Base-by-base conservation (phyloP, 2,888 invertebrate genomes). In the Euproctis similis region DNA sequence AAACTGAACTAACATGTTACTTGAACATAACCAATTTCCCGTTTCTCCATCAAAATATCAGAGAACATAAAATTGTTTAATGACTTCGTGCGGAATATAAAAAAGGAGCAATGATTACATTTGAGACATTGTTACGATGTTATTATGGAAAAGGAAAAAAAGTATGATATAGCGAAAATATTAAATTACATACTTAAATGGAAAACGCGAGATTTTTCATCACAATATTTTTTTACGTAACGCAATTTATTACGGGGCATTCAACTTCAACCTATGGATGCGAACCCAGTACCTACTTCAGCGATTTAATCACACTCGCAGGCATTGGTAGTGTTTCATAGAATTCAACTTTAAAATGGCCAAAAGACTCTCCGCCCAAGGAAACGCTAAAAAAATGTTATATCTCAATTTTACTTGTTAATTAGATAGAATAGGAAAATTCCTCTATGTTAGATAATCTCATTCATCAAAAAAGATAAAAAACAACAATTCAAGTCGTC, bases 251-350 rank as follows among this genome's bases (percentile, higher is more conserved):
- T 49, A 51, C 45, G 42, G 48, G 47, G 36, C 48, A 31, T 50
- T 51, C 40, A 47, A 50, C 48, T 47, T 39, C 35, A 47, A 45
- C 51, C 45, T 47, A 51, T 51, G 51, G 47, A 46, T 36, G 37
- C 39, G 22, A 32, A 31, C 36, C 36, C 37, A 36, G 36, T n/a
- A n/a, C n/a, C n/a, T n/a, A n/a, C n/a, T n/a, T n/a, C n/a, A n/a
- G 34, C 47, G 51, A 51, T 49, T 49, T 51, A 49, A 49, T 49
- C 52, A 49, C 52, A 27, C 47, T 39, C 39, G 42, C 32, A 31
- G 28, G 40, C 52, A 50, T 47, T 42, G 48, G 36, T 50, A 42
- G 48, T 48, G 48, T 50, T 50, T 52, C 50, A 50, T 51, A 41
- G 48, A 50, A 51, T 51, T 48, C 48, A 46, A 45, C n/a, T n/a